phyloP scores from a whole-genome alignment of 2,797 vertebrate genomes.

The Pristis pectinata region DNA sequence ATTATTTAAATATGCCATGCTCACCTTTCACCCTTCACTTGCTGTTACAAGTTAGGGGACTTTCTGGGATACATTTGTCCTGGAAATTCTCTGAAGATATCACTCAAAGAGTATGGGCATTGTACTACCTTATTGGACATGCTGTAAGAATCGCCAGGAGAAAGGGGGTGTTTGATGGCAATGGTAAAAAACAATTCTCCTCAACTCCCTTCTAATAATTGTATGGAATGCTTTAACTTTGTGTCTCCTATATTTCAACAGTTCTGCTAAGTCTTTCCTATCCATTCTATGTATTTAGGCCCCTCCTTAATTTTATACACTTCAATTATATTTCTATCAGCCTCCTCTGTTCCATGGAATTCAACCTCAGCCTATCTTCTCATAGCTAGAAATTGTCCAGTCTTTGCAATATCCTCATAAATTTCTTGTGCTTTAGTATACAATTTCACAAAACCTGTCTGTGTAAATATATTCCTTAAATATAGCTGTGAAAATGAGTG shows the following conservation, averaged over 20 bases:
- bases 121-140: background rate
- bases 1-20: background rate
- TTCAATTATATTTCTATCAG: no score
- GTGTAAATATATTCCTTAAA: background rate
- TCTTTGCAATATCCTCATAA: no score
- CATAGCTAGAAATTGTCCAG: no score
- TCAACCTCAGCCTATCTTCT: no score
- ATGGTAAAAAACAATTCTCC: no score
- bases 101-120: background rate
- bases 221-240: no score
- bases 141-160: background rate
- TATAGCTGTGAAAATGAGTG: background rate
- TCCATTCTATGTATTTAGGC: no score
- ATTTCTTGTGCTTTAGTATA: background rate
- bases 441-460: background rate
- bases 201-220: no score
- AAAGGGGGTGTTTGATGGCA: background rate
- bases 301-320: no score
- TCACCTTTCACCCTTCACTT: background rate
- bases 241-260: no score
- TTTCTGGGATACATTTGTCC: background rate
- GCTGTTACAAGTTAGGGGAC: background rate
- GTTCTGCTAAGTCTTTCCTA: no score
- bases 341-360: no score
- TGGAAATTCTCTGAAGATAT: background rate